Evolutionary conservation across 2,113 vertebrate species (phyloP).

Genomic region (Agelaius tricolor): DNA sequence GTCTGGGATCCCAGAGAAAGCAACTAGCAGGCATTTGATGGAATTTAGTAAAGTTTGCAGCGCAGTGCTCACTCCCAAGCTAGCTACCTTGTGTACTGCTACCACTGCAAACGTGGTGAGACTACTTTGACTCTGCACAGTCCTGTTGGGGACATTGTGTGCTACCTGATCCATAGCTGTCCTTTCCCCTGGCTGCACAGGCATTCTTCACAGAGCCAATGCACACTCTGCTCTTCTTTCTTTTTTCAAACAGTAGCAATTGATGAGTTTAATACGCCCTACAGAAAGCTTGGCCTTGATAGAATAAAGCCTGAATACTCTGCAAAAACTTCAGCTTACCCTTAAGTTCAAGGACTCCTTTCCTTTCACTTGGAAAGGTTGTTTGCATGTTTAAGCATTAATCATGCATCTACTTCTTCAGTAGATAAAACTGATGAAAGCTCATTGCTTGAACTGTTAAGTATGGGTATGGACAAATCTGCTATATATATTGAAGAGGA

Average conservation of each 20-base stretch:
- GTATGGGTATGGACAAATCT: not conserved
- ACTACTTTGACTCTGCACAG: not conserved
- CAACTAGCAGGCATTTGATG: not conserved
- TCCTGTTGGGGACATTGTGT: not conserved
- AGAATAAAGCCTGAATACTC: not conserved
- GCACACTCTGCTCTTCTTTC: not conserved
- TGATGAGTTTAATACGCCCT: not conserved
- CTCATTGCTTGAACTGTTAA: constrained; percentile 5
- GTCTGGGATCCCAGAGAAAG: not conserved
- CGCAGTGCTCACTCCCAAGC: not conserved
- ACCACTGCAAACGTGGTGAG: rapidly evolving
- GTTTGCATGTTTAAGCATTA: not conserved
- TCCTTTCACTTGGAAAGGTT: not conserved
- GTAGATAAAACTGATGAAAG: not conserved
- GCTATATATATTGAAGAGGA: not conserved
- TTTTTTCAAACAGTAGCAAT: not conserved
- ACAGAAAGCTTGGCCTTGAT: not conserved
- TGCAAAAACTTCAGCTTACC: not conserved
- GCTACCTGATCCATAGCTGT: not conserved
- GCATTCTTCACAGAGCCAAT: rapidly evolving
- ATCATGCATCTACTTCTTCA: not conserved
- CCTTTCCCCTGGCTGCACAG: not conserved
- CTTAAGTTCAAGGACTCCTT: constrained; percentile 11
- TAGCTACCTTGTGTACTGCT: not conserved
- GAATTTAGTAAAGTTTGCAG: not conserved